Conservation (phyloP, 1,140 invertebrate species). For the Papilio helenus region DNA sequence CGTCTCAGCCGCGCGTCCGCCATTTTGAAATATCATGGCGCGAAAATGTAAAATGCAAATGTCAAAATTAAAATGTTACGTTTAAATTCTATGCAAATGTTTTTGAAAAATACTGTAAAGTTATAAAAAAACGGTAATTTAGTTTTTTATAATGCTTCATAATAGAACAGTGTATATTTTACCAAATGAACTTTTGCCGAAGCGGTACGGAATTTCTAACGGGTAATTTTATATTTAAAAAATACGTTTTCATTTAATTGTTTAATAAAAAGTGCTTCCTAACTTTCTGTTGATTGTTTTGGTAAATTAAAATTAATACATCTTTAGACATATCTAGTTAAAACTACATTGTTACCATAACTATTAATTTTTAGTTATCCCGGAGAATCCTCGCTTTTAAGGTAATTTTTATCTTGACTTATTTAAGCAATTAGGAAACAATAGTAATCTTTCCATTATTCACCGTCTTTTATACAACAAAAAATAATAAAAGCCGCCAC, state of each 20-base stretch:
- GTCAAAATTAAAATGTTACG: slow-evolving; percentile 51
- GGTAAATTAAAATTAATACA: not conserved
- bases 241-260: not conserved
- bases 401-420: slow-evolving; percentile 46
- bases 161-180: slow-evolving; percentile 78
- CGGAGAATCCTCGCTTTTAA: slow-evolving; percentile 57
- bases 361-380: slow-evolving; percentile 55
- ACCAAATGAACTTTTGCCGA: slow-evolving; percentile 77
- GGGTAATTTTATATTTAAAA: slow-evolving; percentile 51
- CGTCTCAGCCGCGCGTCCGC: slow-evolving; percentile 49
- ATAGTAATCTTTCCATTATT: not conserved
- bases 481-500: not conserved
- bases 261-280: not conserved
- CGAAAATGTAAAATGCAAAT: slow-evolving; percentile 50
- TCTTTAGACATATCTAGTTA: not conserved
- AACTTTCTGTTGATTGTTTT: not conserved
- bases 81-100: slow-evolving; percentile 38
- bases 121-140: not conserved
- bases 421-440: not conserved
- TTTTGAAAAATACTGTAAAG: not conserved
- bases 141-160: slow-evolving; percentile 62
- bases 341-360: not conserved
- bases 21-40: slow-evolving; percentile 51
- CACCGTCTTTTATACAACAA: not conserved
- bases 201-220: slow-evolving; percentile 65